phyloP scores from a whole-genome alignment of 1,140 invertebrate genomes.

The Scaptodrosophila lebanonensis region DNA sequence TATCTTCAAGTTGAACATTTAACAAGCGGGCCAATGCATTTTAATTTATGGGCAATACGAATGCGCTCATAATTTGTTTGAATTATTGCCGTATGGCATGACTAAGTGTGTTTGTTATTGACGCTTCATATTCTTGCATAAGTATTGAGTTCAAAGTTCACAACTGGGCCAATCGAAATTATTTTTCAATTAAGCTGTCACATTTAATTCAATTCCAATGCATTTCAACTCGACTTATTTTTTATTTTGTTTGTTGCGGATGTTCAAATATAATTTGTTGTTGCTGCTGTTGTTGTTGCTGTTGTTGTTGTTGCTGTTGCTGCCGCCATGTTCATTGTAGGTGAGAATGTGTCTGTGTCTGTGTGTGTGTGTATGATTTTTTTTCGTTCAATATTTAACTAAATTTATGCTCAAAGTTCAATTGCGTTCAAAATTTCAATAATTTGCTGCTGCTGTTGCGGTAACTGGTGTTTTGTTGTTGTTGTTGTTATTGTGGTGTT shows the following conservation, averaged over 20 bases:
- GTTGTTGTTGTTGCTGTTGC: not conserved
- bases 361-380: not conserved
- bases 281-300: not conserved
- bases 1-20: no score
- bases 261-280: no score
- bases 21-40: no score
- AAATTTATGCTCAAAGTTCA: constrained; percentile 70
- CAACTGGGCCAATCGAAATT: constrained; percentile 44
- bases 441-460: constrained; percentile 35
- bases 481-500: constrained; percentile 28
- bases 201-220: constrained; percentile 55
- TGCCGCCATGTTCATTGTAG: not conserved
- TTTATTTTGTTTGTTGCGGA: no score
- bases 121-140: not conserved
- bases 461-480: constrained; percentile 13
- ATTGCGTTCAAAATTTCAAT: constrained; percentile 72
- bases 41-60: no score
- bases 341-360: not conserved
- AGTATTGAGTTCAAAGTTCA: not conserved
- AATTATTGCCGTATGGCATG: no score
- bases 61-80: no score
- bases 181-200: constrained; percentile 66
- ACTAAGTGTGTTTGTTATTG: no score
- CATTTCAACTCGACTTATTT: no score
- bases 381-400: constrained; percentile 4